Evolutionary conservation across 2,797 vertebrate species (phyloP).

Genomic region (Rhadinocentrus ornatus): DNA sequence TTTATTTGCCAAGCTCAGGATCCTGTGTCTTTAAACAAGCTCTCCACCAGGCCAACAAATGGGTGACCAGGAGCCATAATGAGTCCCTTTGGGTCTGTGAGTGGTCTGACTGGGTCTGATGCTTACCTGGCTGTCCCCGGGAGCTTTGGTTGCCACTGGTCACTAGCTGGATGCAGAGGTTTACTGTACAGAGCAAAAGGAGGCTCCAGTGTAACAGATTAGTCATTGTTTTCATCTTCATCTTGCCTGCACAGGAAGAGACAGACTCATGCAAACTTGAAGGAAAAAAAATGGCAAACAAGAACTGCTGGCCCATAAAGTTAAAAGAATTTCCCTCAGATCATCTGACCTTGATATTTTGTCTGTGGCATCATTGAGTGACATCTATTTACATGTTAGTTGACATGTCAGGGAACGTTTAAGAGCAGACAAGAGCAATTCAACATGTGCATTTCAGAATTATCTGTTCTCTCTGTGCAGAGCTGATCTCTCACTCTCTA

Average conservation of each 20-base stretch:
- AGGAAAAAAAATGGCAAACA: not conserved
- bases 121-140: slow-evolving; percentile 73
- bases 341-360: not conserved
- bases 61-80: slow-evolving; percentile 77
- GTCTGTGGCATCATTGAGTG: not conserved
- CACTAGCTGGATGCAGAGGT: slow-evolving; percentile 73
- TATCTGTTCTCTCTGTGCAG: slow-evolving; percentile 41
- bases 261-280: slow-evolving; percentile 10
- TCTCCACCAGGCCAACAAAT: slow-evolving; percentile 15
- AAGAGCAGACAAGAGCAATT: slow-evolving; percentile 28
- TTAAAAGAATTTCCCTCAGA: not conserved
- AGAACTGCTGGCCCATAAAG: not conserved
- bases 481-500: slow-evolving; percentile 25
- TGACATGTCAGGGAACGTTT: slow-evolving; percentile 16
- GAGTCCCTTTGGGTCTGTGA: slow-evolving; percentile 64
- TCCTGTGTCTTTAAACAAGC: slow-evolving; percentile 19
- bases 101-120: slow-evolving; percentile 56
- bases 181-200: slow-evolving; percentile 68
- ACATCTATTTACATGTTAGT: slow-evolving; percentile 16
- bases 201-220: slow-evolving; percentile 55
- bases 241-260: slow-evolving; percentile 49
- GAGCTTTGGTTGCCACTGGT: slow-evolving; percentile 84
- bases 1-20: slow-evolving; percentile 8
- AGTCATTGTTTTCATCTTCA: slow-evolving; percentile 49
- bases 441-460: slow-evolving; percentile 45